Evolutionary conservation across 2,113 vertebrate species (phyloP), one percentile per base, ranked within the genome.

Genomic region (Xiphophorus maculatus): DNA sequence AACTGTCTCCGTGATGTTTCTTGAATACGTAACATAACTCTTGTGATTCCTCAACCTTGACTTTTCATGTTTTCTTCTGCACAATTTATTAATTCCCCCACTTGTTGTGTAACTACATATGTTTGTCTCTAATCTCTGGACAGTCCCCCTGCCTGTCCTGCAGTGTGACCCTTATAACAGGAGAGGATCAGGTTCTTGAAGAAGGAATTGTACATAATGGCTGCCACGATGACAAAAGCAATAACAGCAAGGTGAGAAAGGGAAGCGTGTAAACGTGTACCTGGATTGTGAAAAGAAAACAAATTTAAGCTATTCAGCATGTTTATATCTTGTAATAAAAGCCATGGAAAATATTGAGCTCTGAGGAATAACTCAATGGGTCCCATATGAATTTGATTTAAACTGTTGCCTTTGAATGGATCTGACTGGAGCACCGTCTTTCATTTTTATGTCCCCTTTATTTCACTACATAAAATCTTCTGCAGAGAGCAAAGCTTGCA

Each of bases 111-210:
- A 28, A 27, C 33, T 27, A 15, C 29, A 54, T 66, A 11, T 77
- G 12, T 60, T 63, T 44, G 2, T 22, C 3, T 69, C 29, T 13
- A 35, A 51, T 51, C 66, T 66, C 69, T 65, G 87, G 7, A 42
- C 89, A 98, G 97, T 93, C 94, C 70, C 83, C 86, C 40, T 97
- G 97, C 87, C 91, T 93, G 73, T 96, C 96, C 12, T 97, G 96
- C 85, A 94, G 89, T 77, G 93, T 90, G 81, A 92, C 90, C 4
- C 92, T 95, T 80, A 81, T 93, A 78, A 91, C 95, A 76, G 93
- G 88, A 74, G 93, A 91, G 12, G 94, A 95, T 92, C 93, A 88
- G 77, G 54, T 69, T 66, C 60, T 71, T 66, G 96, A 97, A 51
- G 96, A 96, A 80, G 95, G 91, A 83, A 74, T 91, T 4, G 89